phyloP scores from a whole-genome alignment of 1,140 invertebrate species.

The Cheumatopsyche charites region DNA sequence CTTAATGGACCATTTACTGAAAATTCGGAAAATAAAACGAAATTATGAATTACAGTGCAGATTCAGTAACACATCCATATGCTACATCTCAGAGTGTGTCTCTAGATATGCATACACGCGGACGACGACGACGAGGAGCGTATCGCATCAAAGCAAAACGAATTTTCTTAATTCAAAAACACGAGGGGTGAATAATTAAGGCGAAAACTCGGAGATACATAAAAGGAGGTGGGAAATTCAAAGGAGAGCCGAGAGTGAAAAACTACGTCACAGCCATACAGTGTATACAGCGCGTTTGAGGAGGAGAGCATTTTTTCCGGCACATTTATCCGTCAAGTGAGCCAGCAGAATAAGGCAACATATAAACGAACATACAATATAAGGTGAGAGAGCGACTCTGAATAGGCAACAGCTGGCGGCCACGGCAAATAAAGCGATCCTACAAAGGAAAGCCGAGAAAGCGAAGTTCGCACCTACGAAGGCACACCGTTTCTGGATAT shows the following conservation, averaged over 20 bases:
- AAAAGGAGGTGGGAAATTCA: conserved; percentile 13
- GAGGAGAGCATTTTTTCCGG: conserved; percentile 37
- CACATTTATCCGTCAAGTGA: conserved; percentile 41
- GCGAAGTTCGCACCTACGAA: conserved; percentile 5
- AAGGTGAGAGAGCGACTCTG: conserved; percentile 17
- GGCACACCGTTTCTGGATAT: neutral
- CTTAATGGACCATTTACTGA: too few relatives aligned
- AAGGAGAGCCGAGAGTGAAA: conserved; percentile 31
- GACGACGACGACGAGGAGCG: too few relatives aligned
- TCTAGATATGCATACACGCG: too few relatives aligned
- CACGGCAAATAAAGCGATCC: conserved; percentile 24
- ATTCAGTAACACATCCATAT: too few relatives aligned
- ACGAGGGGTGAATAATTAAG: conserved; percentile 26
- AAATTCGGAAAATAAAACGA: too few relatives aligned
- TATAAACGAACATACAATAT: neutral
- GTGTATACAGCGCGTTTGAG: conserved; percentile 3
- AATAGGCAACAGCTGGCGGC: conserved; percentile 34
- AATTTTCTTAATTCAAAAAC: conserved; percentile 26
- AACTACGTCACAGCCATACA: conserved; percentile 41
- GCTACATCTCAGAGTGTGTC: too few relatives aligned
- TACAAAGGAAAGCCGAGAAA: conserved; percentile 29
- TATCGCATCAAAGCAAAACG: conserved; percentile 11
- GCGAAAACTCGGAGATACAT: conserved; percentile 21
- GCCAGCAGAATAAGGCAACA: conserved; percentile 12
- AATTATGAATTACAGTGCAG: too few relatives aligned